Evolutionary conservation across 2,888 invertebrate genomes (phyloP), one percentile per base, ranked within the genome.

Genomic region (Homarus gammarus): DNA sequence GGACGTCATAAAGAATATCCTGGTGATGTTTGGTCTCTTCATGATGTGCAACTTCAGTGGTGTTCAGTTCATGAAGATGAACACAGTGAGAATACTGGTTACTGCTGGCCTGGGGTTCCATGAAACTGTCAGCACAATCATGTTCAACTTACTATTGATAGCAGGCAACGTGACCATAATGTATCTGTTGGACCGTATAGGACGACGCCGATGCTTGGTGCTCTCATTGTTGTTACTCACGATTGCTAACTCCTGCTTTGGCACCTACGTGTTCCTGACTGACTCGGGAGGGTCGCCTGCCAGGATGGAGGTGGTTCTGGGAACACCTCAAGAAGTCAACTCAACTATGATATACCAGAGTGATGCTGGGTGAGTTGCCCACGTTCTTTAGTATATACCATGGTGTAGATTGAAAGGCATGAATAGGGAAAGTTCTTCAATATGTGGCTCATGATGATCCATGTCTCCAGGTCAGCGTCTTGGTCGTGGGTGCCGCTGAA

Each of bases 151-250:
- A 0, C 27, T 68, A 6, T 22, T 38, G 27, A 44, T 89, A 18
- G 33, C 51, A 8, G 88, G 88, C 0, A 77, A 49, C 18, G 8
- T 89, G 22, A n/a, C 22, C n/a, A 51, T 68, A 31, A 33, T 36
- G 49, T 3, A 38, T 38, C 15, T 78, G 8, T 40, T 89, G 5
- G 88, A 89, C 27, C 77, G 84, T n/a, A 1, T 84, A 5, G 88
- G 88, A 6, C 83, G 88, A 6, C 83, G 77, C 12, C 77, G 77
- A 56, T 70, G 78, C 36, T 12, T 89, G 31, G 64, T 70, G n/a
- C 8, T 70, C 10, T 84, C 84, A 18, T 27, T 89, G 56, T 22
- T n/a, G 27, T 33, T 83, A n/a, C 33, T 88, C 10, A 49, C 27
- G 15, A 10, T 77, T 6, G 49, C 64, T 18, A 51, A 83, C 44